Conservation (phyloP, 92 coral and sea anemone genomes). For the Chrysogorgia sp. region DNA sequence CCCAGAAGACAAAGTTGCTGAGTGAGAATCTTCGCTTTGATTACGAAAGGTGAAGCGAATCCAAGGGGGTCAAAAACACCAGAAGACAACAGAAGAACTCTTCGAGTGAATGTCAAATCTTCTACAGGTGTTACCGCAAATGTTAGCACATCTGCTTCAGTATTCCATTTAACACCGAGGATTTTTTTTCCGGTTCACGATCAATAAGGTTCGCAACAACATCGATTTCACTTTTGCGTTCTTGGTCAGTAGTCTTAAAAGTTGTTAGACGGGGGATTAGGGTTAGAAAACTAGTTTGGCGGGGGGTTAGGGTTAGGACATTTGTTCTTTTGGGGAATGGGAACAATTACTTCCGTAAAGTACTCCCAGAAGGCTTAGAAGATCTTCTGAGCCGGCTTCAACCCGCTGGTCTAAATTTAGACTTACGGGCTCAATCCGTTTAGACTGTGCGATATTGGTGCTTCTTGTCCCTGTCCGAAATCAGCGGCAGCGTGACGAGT, state of each 20-base stretch:
- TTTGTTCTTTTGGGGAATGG: too few species aligned
- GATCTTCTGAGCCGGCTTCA: too few species aligned
- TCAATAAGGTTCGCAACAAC: conserved; percentile 48
- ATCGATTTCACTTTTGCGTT: background rate
- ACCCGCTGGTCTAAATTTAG: too few species aligned
- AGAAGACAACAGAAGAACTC: conserved; percentile 29
- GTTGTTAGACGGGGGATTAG: too few species aligned
- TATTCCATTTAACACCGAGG: conserved; percentile 61
- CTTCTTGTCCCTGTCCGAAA: conserved; percentile 23
- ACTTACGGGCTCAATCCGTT: too few species aligned
- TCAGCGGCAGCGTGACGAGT: conserved; percentile 56
- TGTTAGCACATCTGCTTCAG: conserved; percentile 24
- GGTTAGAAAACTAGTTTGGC: too few species aligned
- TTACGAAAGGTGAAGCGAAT: conserved; percentile 47
- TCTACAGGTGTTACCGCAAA: conserved; percentile 26
- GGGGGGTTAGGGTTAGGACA: too few species aligned
- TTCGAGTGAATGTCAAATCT: conserved; percentile 22
- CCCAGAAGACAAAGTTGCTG: conserved; percentile 53
- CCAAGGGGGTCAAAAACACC: conserved; percentile 54
- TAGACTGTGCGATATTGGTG: background rate
- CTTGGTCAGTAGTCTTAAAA: background rate
- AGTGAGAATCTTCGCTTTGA: conserved; percentile 54
- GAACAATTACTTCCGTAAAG: too few species aligned
- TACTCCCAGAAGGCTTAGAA: too few species aligned
- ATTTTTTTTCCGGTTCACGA: conserved; percentile 51